These are phyloP conservation scores for Camelus dromedarius DNA, from an alignment of 2,113 vertebrate species.

Conservation along the genomic window DNA sequence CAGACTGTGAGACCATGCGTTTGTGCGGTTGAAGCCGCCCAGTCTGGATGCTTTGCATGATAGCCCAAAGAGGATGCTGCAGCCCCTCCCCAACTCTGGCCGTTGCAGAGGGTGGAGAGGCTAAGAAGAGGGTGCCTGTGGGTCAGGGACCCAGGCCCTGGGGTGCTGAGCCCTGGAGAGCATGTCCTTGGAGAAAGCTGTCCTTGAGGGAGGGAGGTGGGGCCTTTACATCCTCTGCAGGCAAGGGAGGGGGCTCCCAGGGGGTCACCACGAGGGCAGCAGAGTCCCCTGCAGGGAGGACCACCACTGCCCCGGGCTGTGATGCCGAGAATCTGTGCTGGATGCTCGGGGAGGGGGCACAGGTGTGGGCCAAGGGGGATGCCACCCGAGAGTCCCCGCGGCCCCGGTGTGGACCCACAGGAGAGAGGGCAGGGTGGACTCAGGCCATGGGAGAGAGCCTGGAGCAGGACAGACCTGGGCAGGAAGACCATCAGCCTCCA, in stretches of 20 bases:
- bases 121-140: neutral
- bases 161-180: too few species aligned
- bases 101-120: neutral
- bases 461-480: neutral
- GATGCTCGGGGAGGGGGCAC: neutral
- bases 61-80: neutral
- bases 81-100: neutral
- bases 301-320: accelerated
- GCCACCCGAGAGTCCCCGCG: too few species aligned
- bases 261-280: neutral
- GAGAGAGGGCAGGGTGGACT: neutral
- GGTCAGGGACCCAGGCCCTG: neutral
- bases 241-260: too few species aligned
- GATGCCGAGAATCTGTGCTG: neutral
- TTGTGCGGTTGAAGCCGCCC: neutral
- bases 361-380: too few species aligned
- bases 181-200: neutral
- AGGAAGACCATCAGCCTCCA: too few species aligned
- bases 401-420: too few species aligned
- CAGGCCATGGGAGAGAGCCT: neutral
- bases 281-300: neutral
- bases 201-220: neutral
- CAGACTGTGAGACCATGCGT: neutral
- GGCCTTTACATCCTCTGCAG: neutral
- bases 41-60: too few species aligned